These are phyloP conservation scores for Idaea dimidiata DNA, from an alignment of 2,888 invertebrate genomes.

Conservation along the genomic window DNA sequence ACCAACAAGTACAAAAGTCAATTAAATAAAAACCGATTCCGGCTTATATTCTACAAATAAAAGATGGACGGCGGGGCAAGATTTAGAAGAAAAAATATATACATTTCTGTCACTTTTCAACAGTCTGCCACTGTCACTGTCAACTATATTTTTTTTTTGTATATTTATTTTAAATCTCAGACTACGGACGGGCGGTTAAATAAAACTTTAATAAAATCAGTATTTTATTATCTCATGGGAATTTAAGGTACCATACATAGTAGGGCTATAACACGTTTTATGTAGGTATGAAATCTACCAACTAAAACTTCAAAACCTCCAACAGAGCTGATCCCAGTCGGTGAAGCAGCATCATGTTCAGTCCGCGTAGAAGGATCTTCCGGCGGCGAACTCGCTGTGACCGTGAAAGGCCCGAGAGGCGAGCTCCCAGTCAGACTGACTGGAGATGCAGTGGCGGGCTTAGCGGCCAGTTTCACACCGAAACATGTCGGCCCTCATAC, in stretches of 20 bases:
- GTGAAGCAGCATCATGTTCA: slow-evolving; percentile 78
- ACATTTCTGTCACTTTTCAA: too few species aligned
- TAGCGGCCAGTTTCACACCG: slow-evolving; percentile 95
- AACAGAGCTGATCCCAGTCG: slow-evolving; percentile 91
- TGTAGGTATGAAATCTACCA: background rate
- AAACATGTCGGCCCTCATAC: slow-evolving; percentile 95
- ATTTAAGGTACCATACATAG: background rate
- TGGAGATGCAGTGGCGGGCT: slow-evolving; percentile 92
- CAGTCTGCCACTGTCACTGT: too few species aligned
- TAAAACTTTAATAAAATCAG: too few species aligned
- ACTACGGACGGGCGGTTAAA: too few species aligned
- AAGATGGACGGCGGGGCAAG: too few species aligned
- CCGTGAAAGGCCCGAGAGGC: slow-evolving; percentile 92
- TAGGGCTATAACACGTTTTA: background rate
- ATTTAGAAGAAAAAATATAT: too few species aligned
- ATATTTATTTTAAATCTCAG: too few species aligned
- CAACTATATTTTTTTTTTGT: too few species aligned
- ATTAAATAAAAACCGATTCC: too few species aligned
- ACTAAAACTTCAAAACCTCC: background rate
- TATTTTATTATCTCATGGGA: too few species aligned
- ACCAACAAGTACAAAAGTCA: too few species aligned
- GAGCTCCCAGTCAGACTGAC: slow-evolving; percentile 94
- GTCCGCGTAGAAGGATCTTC: slow-evolving; percentile 79
- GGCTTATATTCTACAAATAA: too few species aligned
- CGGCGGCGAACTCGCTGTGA: slow-evolving; percentile 92